phyloP scores from a whole-genome alignment of 1,140 invertebrate genomes.

The Papilio machaon region DNA sequence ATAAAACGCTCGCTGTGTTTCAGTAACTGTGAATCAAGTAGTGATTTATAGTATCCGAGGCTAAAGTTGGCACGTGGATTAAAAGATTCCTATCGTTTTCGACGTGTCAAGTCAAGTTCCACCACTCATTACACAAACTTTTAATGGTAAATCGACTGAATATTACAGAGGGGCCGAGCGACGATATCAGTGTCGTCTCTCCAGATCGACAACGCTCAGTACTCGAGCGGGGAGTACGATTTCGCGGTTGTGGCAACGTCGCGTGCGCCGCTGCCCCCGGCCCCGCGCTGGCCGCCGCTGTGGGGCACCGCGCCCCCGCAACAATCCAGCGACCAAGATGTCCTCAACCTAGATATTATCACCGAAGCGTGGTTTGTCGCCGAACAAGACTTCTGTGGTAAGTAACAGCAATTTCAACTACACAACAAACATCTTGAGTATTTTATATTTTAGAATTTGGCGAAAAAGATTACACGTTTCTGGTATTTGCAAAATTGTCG shows the following conservation, averaged over 20 bases:
- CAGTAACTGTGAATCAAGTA: neutral
- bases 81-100: too few relatives aligned
- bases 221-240: constrained; percentile 64
- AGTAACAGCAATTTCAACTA: neutral
- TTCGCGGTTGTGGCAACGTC: constrained; percentile 70
- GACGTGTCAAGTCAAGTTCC: neutral
- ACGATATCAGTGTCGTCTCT: constrained; percentile 57
- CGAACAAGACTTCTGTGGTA: constrained; percentile 47
- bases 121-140: too few relatives aligned
- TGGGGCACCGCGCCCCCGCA: constrained; percentile 47
- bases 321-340: neutral
- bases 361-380: constrained; percentile 56
- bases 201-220: constrained; percentile 69
- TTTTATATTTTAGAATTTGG: too few relatives aligned
- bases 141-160: neutral
- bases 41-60: neutral
- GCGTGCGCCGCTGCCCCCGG: constrained; percentile 17
- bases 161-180: constrained; percentile 52
- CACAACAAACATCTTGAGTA: too few relatives aligned
- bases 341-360: constrained; percentile 14
- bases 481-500: too few relatives aligned
- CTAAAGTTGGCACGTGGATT: too few relatives aligned
- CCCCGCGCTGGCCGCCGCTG: constrained; percentile 58
- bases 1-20: neutral
- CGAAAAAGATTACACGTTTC: too few relatives aligned